These are phyloP conservation scores for Colostygia pectinataria DNA, from an alignment of 2,888 invertebrate genomes.

Conservation along the genomic window DNA sequence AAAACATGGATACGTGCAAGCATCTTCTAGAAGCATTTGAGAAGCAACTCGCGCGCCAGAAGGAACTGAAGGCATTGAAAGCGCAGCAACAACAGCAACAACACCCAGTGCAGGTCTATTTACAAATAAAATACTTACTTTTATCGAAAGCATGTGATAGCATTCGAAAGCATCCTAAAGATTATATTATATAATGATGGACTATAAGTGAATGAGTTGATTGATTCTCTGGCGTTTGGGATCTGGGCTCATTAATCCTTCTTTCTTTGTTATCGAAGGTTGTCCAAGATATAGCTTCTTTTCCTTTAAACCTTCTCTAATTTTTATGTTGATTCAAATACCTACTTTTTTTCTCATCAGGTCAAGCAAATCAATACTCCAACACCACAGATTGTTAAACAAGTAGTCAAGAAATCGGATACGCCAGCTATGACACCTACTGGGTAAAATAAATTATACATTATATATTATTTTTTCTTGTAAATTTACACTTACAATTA, in stretches of 20 bases:
- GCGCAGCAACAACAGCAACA: constrained; percentile 69
- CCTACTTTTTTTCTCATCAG: constrained; percentile 34
- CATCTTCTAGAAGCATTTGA: constrained; percentile 91
- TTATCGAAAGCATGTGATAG: too few relatives aligned
- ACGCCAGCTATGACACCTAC: constrained; percentile 68
- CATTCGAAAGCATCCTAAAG: too few relatives aligned
- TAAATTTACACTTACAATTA: too few relatives aligned
- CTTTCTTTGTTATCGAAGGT: too few relatives aligned
- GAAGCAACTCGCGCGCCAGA: constrained; percentile 88
- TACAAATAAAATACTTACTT: background rate
- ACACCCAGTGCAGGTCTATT: constrained; percentile 71
- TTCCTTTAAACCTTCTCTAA: too few relatives aligned
- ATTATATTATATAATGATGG: too few relatives aligned
- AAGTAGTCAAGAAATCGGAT: constrained; percentile 64
- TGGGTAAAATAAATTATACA: constrained; percentile 57
- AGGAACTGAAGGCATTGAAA: constrained; percentile 85
- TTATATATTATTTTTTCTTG: too few relatives aligned
- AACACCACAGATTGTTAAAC: constrained; percentile 66
- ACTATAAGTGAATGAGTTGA: too few relatives aligned
- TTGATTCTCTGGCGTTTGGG: too few relatives aligned
- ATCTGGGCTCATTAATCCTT: too few relatives aligned
- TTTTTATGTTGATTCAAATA: background rate
- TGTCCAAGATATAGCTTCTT: too few relatives aligned
- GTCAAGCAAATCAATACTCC: constrained; percentile 71
- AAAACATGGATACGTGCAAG: constrained; percentile 89